Conservation (phyloP, 92 coral and sea anemone genomes). For the Isaurus tuberculatus region DNA sequence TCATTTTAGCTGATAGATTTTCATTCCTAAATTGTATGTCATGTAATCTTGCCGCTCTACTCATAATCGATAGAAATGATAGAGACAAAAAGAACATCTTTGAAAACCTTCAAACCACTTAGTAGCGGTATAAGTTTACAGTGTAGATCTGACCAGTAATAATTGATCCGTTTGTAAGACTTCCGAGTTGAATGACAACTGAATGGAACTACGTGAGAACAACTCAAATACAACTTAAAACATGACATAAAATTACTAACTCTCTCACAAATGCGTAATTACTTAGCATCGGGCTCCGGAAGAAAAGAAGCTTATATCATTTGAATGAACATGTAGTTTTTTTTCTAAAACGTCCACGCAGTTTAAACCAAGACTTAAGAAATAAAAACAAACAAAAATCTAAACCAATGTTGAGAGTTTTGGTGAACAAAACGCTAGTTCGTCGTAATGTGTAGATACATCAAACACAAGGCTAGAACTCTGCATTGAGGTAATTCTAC, state of each 20-base stretch:
- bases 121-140: conserved; percentile 8
- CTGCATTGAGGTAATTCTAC: not conserved
- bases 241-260: conserved; percentile 32
- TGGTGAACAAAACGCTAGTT: conserved; percentile 26
- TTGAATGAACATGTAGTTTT: not conserved
- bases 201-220: not conserved
- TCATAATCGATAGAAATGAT: conserved; percentile 2
- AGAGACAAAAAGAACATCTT: conserved; percentile 8
- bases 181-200: conserved; percentile 46
- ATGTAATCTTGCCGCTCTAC: conserved; percentile 40
- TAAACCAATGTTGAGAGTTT: not conserved
- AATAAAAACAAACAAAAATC: not conserved
- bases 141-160: conserved; percentile 4
- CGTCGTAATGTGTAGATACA: not conserved
- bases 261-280: not conserved
- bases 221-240: conserved; percentile 41
- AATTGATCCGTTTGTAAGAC: conserved; percentile 10
- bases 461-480: not conserved
- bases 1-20: conserved; percentile 19
- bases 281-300: conserved; percentile 26
- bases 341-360: not conserved
- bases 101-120: conserved; percentile 25
- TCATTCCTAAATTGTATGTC: conserved; percentile 18
- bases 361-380: not conserved
- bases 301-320: not conserved